phyloP scores from a whole-genome alignment of 2,113 vertebrate genomes.

The Macrotus californicus region DNA sequence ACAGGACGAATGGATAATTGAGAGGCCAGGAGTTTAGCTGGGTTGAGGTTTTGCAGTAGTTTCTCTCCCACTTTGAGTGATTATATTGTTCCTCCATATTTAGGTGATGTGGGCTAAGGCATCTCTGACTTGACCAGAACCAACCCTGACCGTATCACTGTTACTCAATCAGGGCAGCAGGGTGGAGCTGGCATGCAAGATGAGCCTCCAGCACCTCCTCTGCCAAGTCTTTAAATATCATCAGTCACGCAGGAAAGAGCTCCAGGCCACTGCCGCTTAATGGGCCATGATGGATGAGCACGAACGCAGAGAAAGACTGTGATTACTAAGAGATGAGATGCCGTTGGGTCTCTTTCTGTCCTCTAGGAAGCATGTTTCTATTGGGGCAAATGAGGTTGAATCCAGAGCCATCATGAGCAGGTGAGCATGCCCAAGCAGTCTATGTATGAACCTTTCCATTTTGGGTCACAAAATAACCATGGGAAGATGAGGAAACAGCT shows the following conservation, averaged over 20 bases:
- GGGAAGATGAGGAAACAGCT: too few species aligned
- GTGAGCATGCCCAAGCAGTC: neutral
- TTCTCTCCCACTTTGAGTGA: neutral
- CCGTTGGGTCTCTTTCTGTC: neutral
- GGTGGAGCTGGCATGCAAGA: neutral
- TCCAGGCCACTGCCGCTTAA: neutral
- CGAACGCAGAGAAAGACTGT: neutral
- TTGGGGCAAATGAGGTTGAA: neutral
- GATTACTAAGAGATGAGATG: neutral
- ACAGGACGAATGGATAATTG: neutral
- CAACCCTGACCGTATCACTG: fast-evolving
- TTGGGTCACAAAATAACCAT: neutral
- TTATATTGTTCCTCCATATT: neutral
- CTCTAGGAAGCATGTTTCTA: neutral
- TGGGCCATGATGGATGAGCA: neutral
- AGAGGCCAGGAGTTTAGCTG: neutral
- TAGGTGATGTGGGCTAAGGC: fast-evolving
- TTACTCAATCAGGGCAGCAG: neutral
- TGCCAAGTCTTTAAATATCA: neutral
- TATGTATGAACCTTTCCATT: neutral
- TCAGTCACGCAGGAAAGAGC: neutral
- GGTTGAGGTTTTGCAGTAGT: too few species aligned
- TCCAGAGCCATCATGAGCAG: neutral
- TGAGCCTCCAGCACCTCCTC: neutral
- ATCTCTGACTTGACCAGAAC: neutral